These are phyloP conservation scores for Hydropsyche betteni DNA, from an alignment of 2,888 invertebrate species.

Conservation along the genomic window DNA sequence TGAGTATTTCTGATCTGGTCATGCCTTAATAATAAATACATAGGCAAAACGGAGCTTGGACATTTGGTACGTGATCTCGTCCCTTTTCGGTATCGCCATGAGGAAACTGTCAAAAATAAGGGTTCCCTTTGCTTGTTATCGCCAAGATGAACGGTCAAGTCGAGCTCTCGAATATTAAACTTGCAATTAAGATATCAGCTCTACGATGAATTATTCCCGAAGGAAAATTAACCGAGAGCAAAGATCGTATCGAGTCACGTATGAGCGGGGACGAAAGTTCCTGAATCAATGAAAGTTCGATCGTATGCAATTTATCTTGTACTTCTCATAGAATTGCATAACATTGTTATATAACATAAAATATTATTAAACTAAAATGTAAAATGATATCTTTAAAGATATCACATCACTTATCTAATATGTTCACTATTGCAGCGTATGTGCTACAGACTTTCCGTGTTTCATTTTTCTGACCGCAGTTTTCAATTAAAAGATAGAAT, in stretches of 20 bases:
- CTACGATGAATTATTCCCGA: conserved; percentile 42
- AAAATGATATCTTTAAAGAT: too few species aligned
- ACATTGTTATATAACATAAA: too few species aligned
- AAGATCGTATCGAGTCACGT: neutral
- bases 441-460: too few species aligned
- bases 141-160: conserved; percentile 42
- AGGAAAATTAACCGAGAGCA: neutral
- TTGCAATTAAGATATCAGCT: conserved; percentile 48
- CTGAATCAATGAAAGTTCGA: neutral
- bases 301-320: too few species aligned
- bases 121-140: conserved; percentile 37
- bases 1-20: too few species aligned
- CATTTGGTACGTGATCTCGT: conserved; percentile 20
- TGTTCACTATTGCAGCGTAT: too few species aligned
- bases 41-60: neutral
- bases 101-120: conserved; percentile 39
- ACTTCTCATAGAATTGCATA: too few species aligned
- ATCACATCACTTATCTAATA: too few species aligned
- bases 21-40: too few species aligned
- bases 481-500: too few species aligned
- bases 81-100: neutral
- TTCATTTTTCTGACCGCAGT: too few species aligned
- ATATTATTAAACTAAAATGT: too few species aligned
- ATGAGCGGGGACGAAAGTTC: conserved; percentile 2
- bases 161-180: conserved; percentile 45